A percentile compares a stretch with the other conserved stretches of the same genome.
phyloP scores from a whole-genome alignment of 2,113 vertebrate species.

The Sebastes fasciatus region DNA sequence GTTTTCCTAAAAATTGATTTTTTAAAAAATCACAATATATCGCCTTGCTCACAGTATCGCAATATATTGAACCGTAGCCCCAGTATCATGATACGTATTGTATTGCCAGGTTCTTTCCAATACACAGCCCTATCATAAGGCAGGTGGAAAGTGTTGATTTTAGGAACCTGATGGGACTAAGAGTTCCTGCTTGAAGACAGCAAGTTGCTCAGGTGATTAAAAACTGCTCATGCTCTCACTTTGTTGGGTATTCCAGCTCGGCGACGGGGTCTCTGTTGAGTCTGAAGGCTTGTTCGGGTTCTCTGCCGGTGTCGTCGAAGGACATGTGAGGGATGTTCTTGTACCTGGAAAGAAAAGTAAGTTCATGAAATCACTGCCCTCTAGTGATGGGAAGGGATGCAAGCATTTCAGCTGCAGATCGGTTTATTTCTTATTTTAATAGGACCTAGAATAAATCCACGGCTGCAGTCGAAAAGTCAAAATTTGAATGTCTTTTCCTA shows the following conservation, averaged over 20 bases:
- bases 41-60: too few relatives aligned
- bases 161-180: background rate
- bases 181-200: background rate
- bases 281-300: constrained; percentile 94
- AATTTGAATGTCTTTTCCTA: too few relatives aligned
- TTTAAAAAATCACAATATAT: too few relatives aligned
- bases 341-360: constrained; percentile 81
- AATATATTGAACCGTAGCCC: too few relatives aligned
- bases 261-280: constrained; percentile 91
- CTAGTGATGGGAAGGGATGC: background rate
- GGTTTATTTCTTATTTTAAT: background rate
- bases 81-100: too few relatives aligned
- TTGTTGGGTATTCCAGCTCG: constrained; percentile 95
- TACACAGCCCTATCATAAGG: too few relatives aligned
- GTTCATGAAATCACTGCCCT: background rate
- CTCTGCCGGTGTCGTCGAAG: constrained; percentile 92
- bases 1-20: too few relatives aligned
- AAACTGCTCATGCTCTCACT: constrained; percentile 81
- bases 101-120: too few relatives aligned
- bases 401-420: background rate
- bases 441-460: too few relatives aligned
- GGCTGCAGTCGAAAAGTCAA: too few relatives aligned
- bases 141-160: background rate
- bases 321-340: constrained; percentile 99
- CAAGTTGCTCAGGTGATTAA: background rate